Conservation (phyloP, 23 tunicate genomes). For the Trididemnum clinides region DNA sequence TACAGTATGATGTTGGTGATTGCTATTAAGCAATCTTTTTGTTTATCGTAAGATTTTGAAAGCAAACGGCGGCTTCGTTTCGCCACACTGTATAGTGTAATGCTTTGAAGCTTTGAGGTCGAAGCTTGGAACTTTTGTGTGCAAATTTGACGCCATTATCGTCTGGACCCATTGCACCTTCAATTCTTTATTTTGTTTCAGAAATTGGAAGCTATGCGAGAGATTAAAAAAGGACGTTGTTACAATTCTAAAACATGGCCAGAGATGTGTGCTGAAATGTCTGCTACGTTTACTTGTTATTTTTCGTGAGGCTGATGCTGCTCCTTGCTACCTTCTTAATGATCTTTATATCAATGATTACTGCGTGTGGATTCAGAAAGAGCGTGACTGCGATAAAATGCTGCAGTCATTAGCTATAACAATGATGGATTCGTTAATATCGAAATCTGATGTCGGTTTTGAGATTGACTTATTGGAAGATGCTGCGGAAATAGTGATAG, state of each 20-base stretch:
- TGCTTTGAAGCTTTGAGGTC: no score
- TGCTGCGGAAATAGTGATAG: slow-evolving; percentile 33
- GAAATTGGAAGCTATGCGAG: slow-evolving; percentile 61
- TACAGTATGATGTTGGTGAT: no score
- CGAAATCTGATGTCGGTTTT: slow-evolving; percentile 24
- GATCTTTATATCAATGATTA: slow-evolving; percentile 75
- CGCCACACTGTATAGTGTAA: no score
- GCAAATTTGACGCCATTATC: no score
- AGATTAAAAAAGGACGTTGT: slow-evolving; percentile 46
- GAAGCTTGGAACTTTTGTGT: no score
- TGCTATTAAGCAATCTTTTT: no score
- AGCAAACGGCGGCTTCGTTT: no score
- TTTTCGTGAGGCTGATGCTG: slow-evolving; percentile 38
- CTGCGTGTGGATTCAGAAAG: slow-evolving; percentile 86
- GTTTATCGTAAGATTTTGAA: no score
- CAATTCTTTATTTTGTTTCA: neutral
- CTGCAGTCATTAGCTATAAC: slow-evolving; percentile 27
- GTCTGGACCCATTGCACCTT: no score
- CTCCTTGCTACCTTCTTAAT: slow-evolving; percentile 75
- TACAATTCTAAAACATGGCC: slow-evolving; percentile 38
- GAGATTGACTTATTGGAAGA: slow-evolving; percentile 46
- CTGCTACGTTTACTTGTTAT: slow-evolving; percentile 24
- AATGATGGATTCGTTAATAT: neutral
- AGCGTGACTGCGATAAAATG: neutral
- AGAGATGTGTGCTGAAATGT: slow-evolving; percentile 52